Base-by-base conservation (phyloP, 1,140 invertebrate species). In the Chymomyza costata region DNA sequence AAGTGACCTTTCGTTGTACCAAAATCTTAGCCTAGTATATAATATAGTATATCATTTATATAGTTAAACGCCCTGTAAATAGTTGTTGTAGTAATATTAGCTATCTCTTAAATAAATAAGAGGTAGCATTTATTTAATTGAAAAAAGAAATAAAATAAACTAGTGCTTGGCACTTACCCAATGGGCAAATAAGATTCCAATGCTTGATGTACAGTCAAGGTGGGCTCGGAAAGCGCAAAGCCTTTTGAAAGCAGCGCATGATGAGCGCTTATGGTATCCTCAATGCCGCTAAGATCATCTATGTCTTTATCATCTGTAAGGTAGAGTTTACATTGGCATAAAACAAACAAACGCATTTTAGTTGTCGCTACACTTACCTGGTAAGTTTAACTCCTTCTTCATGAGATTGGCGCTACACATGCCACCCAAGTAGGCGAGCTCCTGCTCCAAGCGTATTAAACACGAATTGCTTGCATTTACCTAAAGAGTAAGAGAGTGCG, bases 361-460 rank as follows among this genome's bases (percentile, higher is more conserved):
- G 21, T 14, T 32, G n/a, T 41, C n/a, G 10, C 19, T 15, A 65
- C 10, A 67, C 88, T 87, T 65, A 91, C 88, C 87, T 34, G 93
- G 93, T 58, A 96, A 87, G 21, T 90, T 87, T 8, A 96, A 89
- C 86, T 95, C 93, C 76, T 93, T 94, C 71, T 93, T 94, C 89
- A 96, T 94, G 1, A 97, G 89, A 85, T 94, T 93, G 7, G 93
- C 92, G 46, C 93, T 92, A 87, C 96, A 97, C 87, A 95, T 93
- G 48, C 95, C 95, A 13, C 95, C 96, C 8, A 97, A 88, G 87
- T 95, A 96, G 1, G 94, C 89, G 25, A 98, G 87, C 86, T 98
- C 97, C 82, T 94, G 94, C 87, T 98, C 97, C 11, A 98, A 86
- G 63, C 93, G 91, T 50, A 90, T 90, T 8, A 97, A 86, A 31